These are phyloP conservation scores for Enteromius unitaeniatus DNA, from an alignment of 2,797 vertebrate genomes.

Conservation along the genomic window DNA sequence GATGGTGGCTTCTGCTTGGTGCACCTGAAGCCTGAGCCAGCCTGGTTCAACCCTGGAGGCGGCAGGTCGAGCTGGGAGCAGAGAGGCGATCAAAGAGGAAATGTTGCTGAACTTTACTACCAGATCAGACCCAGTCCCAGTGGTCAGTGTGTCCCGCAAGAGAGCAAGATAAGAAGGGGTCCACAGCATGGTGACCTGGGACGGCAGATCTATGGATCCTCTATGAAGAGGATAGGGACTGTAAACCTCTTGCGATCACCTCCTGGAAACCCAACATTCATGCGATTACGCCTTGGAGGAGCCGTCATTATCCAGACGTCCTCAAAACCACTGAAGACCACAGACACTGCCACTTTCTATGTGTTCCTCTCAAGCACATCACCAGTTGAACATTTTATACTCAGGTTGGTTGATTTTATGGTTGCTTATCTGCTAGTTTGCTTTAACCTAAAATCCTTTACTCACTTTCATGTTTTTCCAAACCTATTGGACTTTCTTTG, in stretches of 20 bases:
- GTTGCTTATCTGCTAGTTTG: neutral
- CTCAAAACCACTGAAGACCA: conserved; percentile 81
- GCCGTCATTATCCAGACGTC: conserved; percentile 84
- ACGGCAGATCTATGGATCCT: conserved; percentile 74
- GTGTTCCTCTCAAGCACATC: conserved; percentile 85
- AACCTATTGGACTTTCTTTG: neutral
- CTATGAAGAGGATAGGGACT: conserved; percentile 87
- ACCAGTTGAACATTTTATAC: conserved; percentile 84
- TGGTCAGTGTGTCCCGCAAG: conserved; percentile 82
- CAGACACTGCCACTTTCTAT: conserved; percentile 86
- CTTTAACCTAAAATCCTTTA: neutral
- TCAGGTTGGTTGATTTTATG: conserved; percentile 81
- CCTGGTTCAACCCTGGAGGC: conserved; percentile 84
- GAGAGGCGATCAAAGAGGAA: conserved; percentile 74
- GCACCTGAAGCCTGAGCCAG: conserved; percentile 81
- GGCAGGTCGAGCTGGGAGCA: conserved; percentile 79
- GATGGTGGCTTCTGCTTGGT: conserved; percentile 88
- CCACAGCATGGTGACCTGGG: conserved; percentile 62
- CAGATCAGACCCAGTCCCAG: conserved; percentile 73
- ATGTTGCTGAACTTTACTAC: conserved; percentile 90
- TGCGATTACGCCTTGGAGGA: conserved; percentile 85
- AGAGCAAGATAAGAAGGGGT: conserved; percentile 70
- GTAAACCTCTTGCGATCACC: conserved; percentile 83
- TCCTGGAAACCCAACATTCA: conserved; percentile 77
- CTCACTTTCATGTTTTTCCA: neutral